A percentile compares a stretch with the other conserved stretches of the same genome.
Evolutionary conservation across 1,140 invertebrate species (phyloP).

Genomic region (Drosophila aff.): DNA sequence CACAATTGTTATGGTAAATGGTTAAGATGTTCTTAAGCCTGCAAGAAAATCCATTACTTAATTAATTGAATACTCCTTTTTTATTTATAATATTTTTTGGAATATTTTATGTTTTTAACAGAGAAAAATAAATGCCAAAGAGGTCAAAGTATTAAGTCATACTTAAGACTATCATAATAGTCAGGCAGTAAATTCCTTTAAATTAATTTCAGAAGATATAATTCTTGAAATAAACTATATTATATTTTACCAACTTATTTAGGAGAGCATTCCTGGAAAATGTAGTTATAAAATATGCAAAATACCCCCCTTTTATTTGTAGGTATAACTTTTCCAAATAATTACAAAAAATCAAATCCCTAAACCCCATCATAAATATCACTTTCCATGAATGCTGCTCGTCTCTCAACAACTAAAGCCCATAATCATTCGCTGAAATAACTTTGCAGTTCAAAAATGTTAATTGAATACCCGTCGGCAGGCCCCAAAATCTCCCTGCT

Average conservation of each 20-base stretch:
- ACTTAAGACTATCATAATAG: too few relatives aligned
- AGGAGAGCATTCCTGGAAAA: neutral
- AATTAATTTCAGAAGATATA: too few relatives aligned
- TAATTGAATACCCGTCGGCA: constrained; percentile 44
- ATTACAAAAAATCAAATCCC: neutral
- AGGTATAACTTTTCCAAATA: neutral
- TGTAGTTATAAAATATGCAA: neutral
- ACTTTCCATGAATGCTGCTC: neutral
- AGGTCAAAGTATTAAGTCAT: too few relatives aligned
- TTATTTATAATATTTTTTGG: too few relatives aligned
- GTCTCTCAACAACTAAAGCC: constrained; percentile 1
- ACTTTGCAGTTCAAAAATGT: constrained; percentile 39
- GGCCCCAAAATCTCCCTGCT: constrained; percentile 11
- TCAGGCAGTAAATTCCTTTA: too few relatives aligned
- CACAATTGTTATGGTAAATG: too few relatives aligned
- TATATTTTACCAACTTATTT: neutral
- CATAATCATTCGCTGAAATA: constrained; percentile 28
- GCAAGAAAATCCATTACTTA: too few relatives aligned
- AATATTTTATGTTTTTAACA: too few relatives aligned
- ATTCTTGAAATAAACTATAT: neutral
- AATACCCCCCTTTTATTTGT: neutral
- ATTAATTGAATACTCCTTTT: too few relatives aligned
- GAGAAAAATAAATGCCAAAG: too few relatives aligned
- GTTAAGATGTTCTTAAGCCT: too few relatives aligned
- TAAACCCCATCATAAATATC: neutral